Percentiles rank a stretch among this genome's conserved stretches.
These are phyloP conservation scores for Balaenoptera acutorostrata DNA, from an alignment of 2,113 vertebrate genomes.

Conservation along the genomic window DNA sequence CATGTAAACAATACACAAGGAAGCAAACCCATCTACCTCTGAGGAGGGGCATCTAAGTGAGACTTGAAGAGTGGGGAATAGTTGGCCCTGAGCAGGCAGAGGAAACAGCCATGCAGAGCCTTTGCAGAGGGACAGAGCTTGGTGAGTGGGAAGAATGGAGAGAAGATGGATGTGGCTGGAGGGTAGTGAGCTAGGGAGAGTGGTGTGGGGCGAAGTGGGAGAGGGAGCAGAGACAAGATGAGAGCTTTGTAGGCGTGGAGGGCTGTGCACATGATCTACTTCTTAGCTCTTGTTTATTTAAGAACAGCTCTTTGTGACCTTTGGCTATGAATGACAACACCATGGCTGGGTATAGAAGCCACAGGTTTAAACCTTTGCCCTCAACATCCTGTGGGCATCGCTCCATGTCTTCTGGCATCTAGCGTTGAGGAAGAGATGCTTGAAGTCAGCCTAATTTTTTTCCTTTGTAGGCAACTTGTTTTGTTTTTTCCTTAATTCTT, in stretches of 20 bases:
- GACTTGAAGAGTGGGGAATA: background rate
- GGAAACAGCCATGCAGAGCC: background rate
- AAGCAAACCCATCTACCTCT: background rate
- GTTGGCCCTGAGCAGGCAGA: rapidly evolving
- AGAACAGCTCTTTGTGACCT: background rate
- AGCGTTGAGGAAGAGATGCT: background rate
- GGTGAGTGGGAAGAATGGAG: background rate
- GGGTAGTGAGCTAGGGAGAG: background rate
- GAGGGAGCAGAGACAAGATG: background rate
- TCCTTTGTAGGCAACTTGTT: background rate
- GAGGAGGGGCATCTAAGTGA: background rate
- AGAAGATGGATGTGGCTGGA: background rate
- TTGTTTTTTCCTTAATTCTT: background rate
- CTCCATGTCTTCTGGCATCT: background rate
- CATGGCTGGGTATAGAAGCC: background rate
- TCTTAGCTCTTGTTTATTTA: background rate
- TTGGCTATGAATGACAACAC: background rate
- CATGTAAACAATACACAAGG: background rate
- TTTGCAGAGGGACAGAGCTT: background rate
- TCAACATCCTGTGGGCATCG: background rate
- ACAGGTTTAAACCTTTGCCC: background rate
- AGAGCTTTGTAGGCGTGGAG: background rate
- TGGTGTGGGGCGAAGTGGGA: too few species aligned
- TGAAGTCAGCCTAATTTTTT: background rate
- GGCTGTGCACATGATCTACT: rapidly evolving